A percentile compares a stretch with the other conserved stretches of the same genome.
Conservation (phyloP, 2,113 vertebrate genomes). For the Scomber japonicus region DNA sequence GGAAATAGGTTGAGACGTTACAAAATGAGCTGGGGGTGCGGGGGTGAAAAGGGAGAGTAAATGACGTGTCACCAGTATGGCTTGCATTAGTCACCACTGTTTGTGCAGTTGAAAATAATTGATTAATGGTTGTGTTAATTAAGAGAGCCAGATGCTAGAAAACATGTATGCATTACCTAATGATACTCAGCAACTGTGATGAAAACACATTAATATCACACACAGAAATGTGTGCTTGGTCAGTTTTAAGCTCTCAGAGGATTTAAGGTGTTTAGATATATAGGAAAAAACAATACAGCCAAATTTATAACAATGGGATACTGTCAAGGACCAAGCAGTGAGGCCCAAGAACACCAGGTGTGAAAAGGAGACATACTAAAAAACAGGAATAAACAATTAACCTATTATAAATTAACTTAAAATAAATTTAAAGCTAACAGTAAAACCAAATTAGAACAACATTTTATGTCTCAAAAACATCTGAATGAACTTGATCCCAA, state of each 20-base stretch:
- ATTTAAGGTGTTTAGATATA: background rate
- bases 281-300: no score
- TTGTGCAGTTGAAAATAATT: conserved; percentile 25
- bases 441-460: no score
- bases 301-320: no score
- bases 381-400: no score
- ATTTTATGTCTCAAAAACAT: no score
- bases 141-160: conserved; percentile 13
- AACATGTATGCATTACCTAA: conserved; percentile 3
- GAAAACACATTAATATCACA: conserved; percentile 10
- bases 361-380: no score
- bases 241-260: background rate
- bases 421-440: no score
- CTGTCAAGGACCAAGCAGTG: no score
- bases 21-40: background rate
- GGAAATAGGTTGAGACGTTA: conserved; percentile 8
- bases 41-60: background rate
- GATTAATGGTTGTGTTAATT: conserved; percentile 23
- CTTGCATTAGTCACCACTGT: background rate
- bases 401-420: no score
- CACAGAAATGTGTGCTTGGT: background rate
- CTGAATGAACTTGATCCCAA: no score
- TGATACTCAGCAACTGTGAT: conserved; percentile 7
- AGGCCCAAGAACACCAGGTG: no score
- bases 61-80: background rate